Base-by-base conservation (phyloP, 2,888 invertebrate species). In the Tachina lurida region DNA sequence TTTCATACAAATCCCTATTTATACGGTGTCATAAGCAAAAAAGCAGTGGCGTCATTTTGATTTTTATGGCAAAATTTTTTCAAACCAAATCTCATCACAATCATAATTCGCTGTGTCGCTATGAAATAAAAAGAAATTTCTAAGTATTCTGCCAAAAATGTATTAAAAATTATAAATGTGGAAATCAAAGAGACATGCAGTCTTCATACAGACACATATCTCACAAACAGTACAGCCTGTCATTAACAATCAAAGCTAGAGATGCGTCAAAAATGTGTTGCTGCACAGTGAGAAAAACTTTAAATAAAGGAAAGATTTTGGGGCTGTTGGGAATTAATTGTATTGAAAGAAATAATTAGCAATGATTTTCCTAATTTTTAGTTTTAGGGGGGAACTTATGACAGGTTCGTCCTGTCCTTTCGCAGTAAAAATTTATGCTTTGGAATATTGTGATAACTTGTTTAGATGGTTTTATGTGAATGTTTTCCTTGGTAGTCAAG, bases 71-170 rank as follows among this genome's bases (percentile, higher is more conserved):
- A 74, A 22, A 52, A 78, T 78, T 75, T 78, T 86, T 77, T 81
- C 74, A 76, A 77, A 65, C 41, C 87, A 88, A 89, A 89, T 89
- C 90, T 91, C 89, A 90, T 90, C 91, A 90, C 90, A 91, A 90
- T 92, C 90, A 91, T 91, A 92, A 92, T 91, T 91, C 89, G 88
- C 89, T 88, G 78, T 88, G 89, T 88, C 88, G 88, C 87, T 84
- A 87, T 70, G 2, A 60, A 19, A 49, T 4, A 49, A 83, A 86
- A 88, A 83, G 87, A 88, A 19, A 65, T 17, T 15, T 43, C 19
- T 45, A 60, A 67, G 68, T 43, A 60, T 67, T 31, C 31, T 79
- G 86, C 81, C 87, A 85, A 88, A 87, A 89, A 87, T 82, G 58
- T 79, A 65, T 77, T 83, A 87, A 77, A 86, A 76, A 47, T 49